Percentiles rank a stretch among this genome's conserved stretches.
Evolutionary conservation across 2,888 invertebrate genomes (phyloP).

Genomic region (Cosmopolites sordidus): DNA sequence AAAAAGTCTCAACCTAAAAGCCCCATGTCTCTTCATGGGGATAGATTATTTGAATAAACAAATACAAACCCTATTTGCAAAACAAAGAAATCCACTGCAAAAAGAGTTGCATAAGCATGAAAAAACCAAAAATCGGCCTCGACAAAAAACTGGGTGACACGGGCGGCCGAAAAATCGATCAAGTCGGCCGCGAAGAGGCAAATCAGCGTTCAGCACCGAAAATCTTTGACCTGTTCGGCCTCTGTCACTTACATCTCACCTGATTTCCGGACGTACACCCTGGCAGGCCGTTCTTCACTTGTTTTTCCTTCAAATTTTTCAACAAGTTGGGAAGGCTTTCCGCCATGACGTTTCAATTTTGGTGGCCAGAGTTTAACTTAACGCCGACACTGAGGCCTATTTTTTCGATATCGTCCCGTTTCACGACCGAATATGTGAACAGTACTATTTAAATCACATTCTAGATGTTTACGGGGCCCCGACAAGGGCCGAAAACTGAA

Average conservation of each 20-base stretch:
- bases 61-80: neutral
- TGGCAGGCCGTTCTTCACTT: conserved; percentile 15
- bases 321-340: conserved; percentile 26
- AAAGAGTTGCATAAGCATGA: conserved; percentile 30
- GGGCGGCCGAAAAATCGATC: conserved; percentile 19
- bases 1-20: neutral
- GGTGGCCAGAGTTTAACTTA: conserved; percentile 1
- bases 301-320: conserved; percentile 22
- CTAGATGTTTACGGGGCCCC: conserved; percentile 12
- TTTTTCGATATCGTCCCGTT: no score
- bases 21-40: neutral
- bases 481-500: conserved; percentile 16
- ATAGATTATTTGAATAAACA: neutral
- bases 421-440: no score
- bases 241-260: conserved; percentile 31
- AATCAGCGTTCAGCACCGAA: neutral
- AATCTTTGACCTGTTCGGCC: neutral
- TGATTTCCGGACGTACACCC: conserved; percentile 29
- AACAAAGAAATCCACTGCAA: conserved; percentile 14
- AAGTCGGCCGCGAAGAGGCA: conserved; percentile 6
- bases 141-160: conserved; percentile 20
- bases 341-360: conserved; percentile 29
- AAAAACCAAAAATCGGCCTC: conserved; percentile 15
- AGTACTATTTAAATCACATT: conserved; percentile 10
- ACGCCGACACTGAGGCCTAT: neutral